Percentiles rank a stretch among this genome's conserved stretches.
phyloP scores from a whole-genome alignment of 37 sponge, comb jelly and placozoan genomes.

The Halisarca cf. caerulea region DNA sequence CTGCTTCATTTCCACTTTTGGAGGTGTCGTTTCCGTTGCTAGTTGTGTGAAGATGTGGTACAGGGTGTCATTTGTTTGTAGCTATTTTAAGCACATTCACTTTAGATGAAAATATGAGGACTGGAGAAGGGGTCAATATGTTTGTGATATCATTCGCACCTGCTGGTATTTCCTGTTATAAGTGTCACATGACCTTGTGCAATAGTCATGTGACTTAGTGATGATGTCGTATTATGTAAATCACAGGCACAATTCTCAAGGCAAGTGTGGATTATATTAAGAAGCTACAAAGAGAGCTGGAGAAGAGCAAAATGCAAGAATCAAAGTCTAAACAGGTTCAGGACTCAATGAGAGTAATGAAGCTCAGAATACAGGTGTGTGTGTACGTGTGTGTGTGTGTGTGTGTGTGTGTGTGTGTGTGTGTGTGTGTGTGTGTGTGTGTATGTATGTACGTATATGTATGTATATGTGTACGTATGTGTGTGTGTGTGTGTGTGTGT shows the following conservation, averaged over 20 bases:
- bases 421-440: neutral
- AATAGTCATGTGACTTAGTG: neutral
- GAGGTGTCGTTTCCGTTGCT: no score
- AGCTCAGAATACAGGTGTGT: conserved; percentile 78
- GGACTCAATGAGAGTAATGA: conserved; percentile 72
- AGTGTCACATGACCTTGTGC: no score
- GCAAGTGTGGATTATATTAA: conserved; percentile 89
- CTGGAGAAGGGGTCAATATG: no score
- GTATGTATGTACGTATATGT: no score
- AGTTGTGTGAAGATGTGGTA: no score
- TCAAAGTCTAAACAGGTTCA: conserved; percentile 73
- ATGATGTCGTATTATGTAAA: neutral
- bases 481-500: neutral
- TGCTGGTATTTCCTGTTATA: no score
- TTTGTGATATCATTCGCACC: no score
- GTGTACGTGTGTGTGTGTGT: neutral
- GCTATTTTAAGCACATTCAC: no score
- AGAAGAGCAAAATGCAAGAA: conserved; percentile 44
- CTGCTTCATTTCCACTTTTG: no score
- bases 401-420: neutral
- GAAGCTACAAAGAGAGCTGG: conserved; percentile 76
- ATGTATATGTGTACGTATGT: neutral
- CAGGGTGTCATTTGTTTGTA: no score
- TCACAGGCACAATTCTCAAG: conserved; percentile 80
- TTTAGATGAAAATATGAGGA: no score